Evolutionary conservation across 2,888 invertebrate species (phyloP).

Genomic region (Frankliniella fusca): DNA sequence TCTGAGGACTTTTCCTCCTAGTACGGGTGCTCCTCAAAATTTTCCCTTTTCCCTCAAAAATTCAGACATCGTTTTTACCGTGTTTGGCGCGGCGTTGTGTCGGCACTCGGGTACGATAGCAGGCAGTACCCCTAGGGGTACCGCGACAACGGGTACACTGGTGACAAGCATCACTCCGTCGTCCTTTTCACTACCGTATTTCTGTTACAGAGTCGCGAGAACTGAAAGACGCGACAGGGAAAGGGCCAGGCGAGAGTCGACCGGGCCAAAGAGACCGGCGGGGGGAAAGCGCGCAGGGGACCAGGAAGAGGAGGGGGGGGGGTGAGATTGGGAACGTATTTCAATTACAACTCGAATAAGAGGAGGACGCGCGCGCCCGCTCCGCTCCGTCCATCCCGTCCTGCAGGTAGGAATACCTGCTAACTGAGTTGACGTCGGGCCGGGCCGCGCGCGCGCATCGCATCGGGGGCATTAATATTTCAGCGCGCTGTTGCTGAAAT

Average conservation of each 20-base stretch:
- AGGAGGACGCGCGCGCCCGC: not conserved
- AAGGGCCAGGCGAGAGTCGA: not conserved
- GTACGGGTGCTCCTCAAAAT: too few species aligned
- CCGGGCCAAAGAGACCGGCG: not conserved
- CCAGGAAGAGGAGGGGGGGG: not conserved
- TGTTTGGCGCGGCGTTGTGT: too few species aligned
- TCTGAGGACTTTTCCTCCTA: too few species aligned
- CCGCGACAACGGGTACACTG: too few species aligned
- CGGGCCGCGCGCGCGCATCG: not conserved
- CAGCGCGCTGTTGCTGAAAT: conserved; percentile 11
- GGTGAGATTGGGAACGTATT: conserved; percentile 4
- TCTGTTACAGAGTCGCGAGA: too few species aligned
- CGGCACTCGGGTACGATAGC: too few species aligned
- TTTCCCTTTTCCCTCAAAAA: too few species aligned
- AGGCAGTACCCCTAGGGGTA: too few species aligned
- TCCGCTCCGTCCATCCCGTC: not conserved
- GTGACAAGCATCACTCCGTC: too few species aligned
- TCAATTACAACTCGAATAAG: not conserved
- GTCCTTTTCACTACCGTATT: not conserved
- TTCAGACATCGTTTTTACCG: too few species aligned
- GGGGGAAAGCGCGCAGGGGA: not conserved
- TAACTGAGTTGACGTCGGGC: conserved; percentile 17
- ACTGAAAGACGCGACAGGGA: not conserved
- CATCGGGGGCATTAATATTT: not conserved
- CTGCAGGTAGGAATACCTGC: conserved; percentile 16